These are phyloP conservation scores for Chloroclystis v-ata DNA, from an alignment of 2,888 invertebrate genomes.

Conservation along the genomic window DNA sequence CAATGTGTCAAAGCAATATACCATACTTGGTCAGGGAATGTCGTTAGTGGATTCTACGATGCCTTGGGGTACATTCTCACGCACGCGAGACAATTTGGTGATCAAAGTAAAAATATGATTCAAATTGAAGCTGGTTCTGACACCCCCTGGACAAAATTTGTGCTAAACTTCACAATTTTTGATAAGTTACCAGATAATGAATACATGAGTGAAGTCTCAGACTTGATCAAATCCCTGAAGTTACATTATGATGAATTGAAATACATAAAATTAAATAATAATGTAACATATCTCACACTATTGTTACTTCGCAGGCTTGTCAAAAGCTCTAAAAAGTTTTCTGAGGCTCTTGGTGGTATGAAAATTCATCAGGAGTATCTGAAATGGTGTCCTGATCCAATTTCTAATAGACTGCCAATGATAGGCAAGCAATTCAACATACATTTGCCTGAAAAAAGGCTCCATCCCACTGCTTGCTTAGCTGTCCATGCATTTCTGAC, in stretches of 20 bases:
- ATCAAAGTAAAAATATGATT: constrained; percentile 15
- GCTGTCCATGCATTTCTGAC: constrained; percentile 15
- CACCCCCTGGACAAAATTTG: background rate
- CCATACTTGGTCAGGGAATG: constrained; percentile 12
- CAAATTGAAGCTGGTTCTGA: background rate
- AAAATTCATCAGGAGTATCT: constrained; percentile 17
- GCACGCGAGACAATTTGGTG: constrained; percentile 19
- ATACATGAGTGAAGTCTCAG: constrained; percentile 11
- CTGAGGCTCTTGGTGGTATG: constrained; percentile 2
- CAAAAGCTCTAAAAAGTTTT: constrained; percentile 10
- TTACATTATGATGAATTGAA: constrained; percentile 11
- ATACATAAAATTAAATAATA: constrained; percentile 15
- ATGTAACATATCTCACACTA: constrained; percentile 17
- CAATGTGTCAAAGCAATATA: constrained; percentile 14
- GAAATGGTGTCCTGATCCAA: constrained; percentile 17
- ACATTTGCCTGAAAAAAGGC: background rate
- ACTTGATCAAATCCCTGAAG: constrained; percentile 14
- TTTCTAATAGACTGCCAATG: constrained; percentile 8
- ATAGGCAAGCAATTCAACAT: constrained; percentile 5
- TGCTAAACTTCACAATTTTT: background rate
- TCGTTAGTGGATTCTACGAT: background rate
- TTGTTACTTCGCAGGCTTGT: constrained; percentile 15
- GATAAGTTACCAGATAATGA: constrained; percentile 8
- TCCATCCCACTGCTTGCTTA: constrained; percentile 5
- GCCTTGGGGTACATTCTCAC: constrained; percentile 17